Percentiles rank a stretch among this genome's conserved stretches.
phyloP scores from a whole-genome alignment of 2,888 invertebrate species.

The Eugnorisma glareosa region DNA sequence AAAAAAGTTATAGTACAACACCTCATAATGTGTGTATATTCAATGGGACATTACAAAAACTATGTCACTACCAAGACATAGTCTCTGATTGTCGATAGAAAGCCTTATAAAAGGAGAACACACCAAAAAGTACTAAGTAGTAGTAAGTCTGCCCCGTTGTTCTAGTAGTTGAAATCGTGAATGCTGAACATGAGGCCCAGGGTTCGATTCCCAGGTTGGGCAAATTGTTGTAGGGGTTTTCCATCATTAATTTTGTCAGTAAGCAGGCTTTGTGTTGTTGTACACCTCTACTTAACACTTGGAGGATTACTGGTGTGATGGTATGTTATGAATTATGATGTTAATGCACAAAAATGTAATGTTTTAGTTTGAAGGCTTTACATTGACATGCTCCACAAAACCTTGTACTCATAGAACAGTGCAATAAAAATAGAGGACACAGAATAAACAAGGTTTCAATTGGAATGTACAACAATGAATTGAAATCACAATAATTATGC shows the following conservation, averaged over 20 bases:
- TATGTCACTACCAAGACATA: not conserved
- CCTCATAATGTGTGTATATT: not conserved
- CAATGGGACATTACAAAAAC: not conserved
- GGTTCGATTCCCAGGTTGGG: too few relatives aligned
- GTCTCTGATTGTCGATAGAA: not conserved
- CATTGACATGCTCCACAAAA: not conserved
- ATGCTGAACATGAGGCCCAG: too few relatives aligned
- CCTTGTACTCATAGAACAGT: not conserved
- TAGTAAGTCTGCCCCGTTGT: too few relatives aligned
- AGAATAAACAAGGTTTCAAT: not conserved
- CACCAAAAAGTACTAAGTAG: not conserved
- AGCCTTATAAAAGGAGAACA: not conserved
- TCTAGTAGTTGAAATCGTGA: too few relatives aligned
- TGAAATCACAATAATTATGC: slow-evolving; percentile 4
- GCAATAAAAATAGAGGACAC: slow-evolving; percentile 27
- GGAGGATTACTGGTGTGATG: too few relatives aligned
- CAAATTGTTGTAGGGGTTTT: too few relatives aligned
- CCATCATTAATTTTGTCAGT: too few relatives aligned
- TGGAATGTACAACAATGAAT: slow-evolving; percentile 3
- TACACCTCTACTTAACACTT: too few relatives aligned
- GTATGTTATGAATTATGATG: too few relatives aligned
- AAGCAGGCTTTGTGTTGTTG: too few relatives aligned
- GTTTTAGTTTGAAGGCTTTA: not conserved
- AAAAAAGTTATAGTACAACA: not conserved
- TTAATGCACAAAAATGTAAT: not conserved